Conservation (phyloP, 2,797 vertebrate species). For the Xenopus petersii region DNA sequence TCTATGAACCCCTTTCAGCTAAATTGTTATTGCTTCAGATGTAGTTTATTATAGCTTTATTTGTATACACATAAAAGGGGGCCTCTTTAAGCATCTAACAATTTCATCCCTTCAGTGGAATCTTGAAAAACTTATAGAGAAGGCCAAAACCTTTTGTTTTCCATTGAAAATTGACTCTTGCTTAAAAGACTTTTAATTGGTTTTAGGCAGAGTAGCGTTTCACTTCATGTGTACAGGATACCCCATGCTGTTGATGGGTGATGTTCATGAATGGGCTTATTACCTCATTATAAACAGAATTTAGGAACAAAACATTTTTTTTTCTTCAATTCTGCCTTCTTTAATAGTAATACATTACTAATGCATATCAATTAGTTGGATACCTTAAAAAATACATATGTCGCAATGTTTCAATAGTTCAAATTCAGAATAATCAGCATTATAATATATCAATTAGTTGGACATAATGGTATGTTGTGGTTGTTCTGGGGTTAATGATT, state of each 20-base stretch:
- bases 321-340: neutral
- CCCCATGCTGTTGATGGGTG: neutral
- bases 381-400: too few species aligned
- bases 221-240: neutral
- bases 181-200: neutral
- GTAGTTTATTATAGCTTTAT: neutral
- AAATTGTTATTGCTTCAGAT: neutral
- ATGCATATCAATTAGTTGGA: too few species aligned
- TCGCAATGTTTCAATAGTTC: too few species aligned
- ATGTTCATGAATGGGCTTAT: slow-evolving; percentile 1
- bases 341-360: slow-evolving; percentile 32
- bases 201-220: neutral
- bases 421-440: too few species aligned
- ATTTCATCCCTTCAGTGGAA: too few species aligned
- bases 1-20: neutral
- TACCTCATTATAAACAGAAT: slow-evolving; percentile 23
- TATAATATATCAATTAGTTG: too few species aligned
- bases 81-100: too few species aligned
- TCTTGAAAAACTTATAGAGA: too few species aligned
- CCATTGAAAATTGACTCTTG: too few species aligned
- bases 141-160: too few species aligned
- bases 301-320: slow-evolving; percentile 2
- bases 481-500: too few species aligned
- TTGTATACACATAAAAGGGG: neutral
- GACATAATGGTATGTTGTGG: too few species aligned